Conservation (phyloP, 2,113 vertebrate genomes). For the Gymnobelideus leadbeateri region DNA sequence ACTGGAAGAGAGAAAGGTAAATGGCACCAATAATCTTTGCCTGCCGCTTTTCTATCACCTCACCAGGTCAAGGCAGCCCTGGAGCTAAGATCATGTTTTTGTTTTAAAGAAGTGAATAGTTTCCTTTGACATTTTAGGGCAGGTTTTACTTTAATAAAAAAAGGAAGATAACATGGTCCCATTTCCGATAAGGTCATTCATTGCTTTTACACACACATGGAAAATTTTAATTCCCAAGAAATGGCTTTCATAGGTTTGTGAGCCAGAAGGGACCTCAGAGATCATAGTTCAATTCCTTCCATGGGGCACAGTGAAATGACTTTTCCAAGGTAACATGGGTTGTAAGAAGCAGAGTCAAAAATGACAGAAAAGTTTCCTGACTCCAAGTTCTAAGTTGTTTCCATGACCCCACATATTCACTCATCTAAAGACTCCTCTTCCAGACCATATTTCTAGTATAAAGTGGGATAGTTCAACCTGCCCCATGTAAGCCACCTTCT, state of each 20-base stretch:
- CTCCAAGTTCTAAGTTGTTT: not conserved
- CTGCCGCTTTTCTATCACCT: not conserved
- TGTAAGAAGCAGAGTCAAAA: not conserved
- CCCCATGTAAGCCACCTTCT: not conserved
- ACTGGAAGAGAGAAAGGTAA: slow-evolving; percentile 84
- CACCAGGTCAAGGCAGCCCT: not conserved
- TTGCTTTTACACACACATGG: not conserved
- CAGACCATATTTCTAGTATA: not conserved
- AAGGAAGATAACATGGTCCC: slow-evolving; percentile 12
- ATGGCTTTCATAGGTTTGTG: not conserved
- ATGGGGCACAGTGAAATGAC: not conserved
- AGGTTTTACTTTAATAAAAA: not conserved
- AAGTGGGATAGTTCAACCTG: not conserved
- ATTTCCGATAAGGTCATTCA: not conserved
- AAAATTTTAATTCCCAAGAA: not conserved
- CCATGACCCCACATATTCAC: not conserved
- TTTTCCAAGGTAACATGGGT: not conserved
- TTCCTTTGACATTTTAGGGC: not conserved
- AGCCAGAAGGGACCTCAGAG: not conserved
- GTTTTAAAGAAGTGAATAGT: not conserved
- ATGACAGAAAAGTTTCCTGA: not conserved
- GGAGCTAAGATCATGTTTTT: too few species aligned
- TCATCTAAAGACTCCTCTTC: not conserved
- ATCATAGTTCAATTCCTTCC: not conserved
- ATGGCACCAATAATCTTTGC: not conserved